phyloP scores from a whole-genome alignment of 2,888 invertebrate species.

The Rhagium mordax region DNA sequence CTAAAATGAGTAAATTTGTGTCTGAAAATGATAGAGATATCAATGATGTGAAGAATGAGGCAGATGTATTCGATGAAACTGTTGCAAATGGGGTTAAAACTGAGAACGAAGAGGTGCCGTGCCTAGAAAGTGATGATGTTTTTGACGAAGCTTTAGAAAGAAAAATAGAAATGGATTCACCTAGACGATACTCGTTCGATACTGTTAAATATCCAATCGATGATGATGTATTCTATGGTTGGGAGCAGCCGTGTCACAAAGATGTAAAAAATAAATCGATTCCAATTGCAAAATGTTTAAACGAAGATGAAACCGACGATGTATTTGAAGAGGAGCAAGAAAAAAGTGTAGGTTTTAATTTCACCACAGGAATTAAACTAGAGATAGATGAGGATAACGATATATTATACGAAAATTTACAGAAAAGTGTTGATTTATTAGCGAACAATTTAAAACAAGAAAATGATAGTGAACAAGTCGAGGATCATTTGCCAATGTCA shows the following conservation, averaged over 20 bases:
- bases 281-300: neutral
- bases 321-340: neutral
- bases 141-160: too few species aligned
- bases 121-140: neutral
- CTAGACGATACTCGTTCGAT: too few species aligned
- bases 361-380: neutral
- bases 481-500: neutral
- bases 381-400: neutral
- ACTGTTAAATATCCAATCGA: too few species aligned
- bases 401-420: neutral
- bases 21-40: neutral
- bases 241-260: too few species aligned
- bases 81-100: neutral
- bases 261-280: neutral
- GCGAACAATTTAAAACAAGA: neutral
- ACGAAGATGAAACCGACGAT: neutral
- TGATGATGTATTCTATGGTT: too few species aligned
- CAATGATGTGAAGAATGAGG: neutral
- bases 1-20: neutral
- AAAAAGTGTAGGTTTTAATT: neutral
- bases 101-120: neutral
- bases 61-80: neutral
- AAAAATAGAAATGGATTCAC: too few species aligned
- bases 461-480: neutral
- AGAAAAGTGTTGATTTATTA: neutral